phyloP scores from a whole-genome alignment of 2,113 vertebrate species.

The Nestor notabilis region DNA sequence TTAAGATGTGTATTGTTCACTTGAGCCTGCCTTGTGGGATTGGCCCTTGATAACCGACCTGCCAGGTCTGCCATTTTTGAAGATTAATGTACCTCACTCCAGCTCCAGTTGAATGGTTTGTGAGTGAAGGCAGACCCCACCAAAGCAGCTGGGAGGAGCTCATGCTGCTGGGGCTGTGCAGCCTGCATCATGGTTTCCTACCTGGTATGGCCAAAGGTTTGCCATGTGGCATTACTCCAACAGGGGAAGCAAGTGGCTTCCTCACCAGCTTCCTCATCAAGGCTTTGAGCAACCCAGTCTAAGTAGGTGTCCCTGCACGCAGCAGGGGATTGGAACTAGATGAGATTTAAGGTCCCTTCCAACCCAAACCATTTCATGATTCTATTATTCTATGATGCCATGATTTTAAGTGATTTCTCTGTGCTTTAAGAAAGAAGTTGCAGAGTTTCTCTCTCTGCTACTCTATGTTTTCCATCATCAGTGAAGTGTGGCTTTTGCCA shows the following conservation, averaged over 20 bases:
- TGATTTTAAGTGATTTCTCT: background rate
- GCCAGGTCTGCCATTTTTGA: background rate
- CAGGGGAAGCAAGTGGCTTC: background rate
- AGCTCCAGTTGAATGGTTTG: background rate
- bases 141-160: background rate
- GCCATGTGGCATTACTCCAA: background rate
- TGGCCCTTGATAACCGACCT: background rate
- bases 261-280: background rate
- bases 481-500: background rate
- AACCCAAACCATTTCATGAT: background rate
- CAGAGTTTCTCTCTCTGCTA: background rate
- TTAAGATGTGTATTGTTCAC: accelerated
- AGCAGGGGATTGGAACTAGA: background rate
- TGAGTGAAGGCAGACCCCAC: background rate
- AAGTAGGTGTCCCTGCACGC: background rate
- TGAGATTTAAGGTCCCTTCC: background rate
- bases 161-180: background rate
- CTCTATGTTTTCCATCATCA: background rate
- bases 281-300: background rate
- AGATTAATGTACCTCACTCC: background rate
- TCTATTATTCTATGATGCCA: background rate
- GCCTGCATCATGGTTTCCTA: background rate
- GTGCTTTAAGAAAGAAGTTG: background rate
- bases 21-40: background rate
- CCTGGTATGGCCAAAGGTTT: background rate